Evolutionary conservation across 2,797 vertebrate species (phyloP), one percentile per base, ranked within the genome.

Genomic region (Simalia tracyae): DNA sequence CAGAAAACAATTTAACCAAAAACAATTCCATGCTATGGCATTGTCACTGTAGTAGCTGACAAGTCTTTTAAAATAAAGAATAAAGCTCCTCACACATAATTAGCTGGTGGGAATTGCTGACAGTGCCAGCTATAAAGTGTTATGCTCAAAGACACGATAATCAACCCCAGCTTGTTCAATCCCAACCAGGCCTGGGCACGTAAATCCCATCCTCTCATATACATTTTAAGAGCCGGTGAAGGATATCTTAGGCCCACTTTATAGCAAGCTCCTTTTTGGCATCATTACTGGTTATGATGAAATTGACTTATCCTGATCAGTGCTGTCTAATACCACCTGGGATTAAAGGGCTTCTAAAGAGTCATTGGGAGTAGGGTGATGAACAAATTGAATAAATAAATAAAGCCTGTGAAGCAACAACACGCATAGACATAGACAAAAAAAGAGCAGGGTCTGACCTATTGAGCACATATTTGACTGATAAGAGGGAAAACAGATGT

Each of bases 21-120:
- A 95, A 93, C 57, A 95, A 50, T 88, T 96, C n/a, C 93, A 0
- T 93, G 93, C 84, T 92, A 93, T 88, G 89, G 57, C 92, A 64
- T 87, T 96, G 91, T 95, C 96, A 96, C 96, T 92, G 7, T 85
- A 94, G 94, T 95, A 90, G 95, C 11, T 96, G 95, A 96, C 54
- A 95, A 95, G 88, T 5, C 94, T 96, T 96, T 97, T 95, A 97
- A 97, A 96, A 95, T 64, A 95, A 96, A 96, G 87, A 94, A 95
- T 95, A 94, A 96, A 96, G 96, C 22, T 95, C 5, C 64, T 95
- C 92, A 91, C 92, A 95, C 68, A 94, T 95, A 96, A 96, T 97
- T 97, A 97, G 19, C 94, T 91, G 87, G 93, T 95, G 95, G 3
- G 95, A 96, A 96, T 86, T 93, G 89, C 94, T 94, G 93, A 97